Base-by-base conservation (phyloP, 2,888 invertebrate species). In the Melanotus villosus region DNA sequence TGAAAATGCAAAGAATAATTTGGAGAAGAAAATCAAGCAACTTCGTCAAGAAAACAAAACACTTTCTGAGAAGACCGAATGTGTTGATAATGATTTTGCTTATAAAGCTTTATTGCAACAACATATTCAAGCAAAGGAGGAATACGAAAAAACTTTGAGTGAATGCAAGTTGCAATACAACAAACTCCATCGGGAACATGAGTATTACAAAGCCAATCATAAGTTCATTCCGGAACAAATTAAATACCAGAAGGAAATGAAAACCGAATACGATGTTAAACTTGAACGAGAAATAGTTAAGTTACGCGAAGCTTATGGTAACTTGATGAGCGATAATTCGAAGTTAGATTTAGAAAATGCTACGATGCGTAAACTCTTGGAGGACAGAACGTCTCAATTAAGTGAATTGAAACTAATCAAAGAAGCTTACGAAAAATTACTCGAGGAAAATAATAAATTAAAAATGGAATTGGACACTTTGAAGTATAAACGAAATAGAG, bases 401-500 rank as follows among this genome's bases (percentile, higher is more conserved):
- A 60, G 65, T 12, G 76, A 78, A 45, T 62, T 77, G 9, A 65
- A 68, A 4, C 68, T 77, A 9, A 76, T 84, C 19, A 83, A 83
- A 73, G 84, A 85, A 70, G 82, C 82, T 0, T 84, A 84, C 65
- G 80, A 84, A 62, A 83, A 81, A 68, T 68, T 85, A 12, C 74
- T 84, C 14, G 84, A 85, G 73, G 84, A 84, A 67, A 84, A 84
- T 72, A 83, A 78, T 60, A 81, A 80, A 65, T 68, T 83, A 9
- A 78, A 78, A 74, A 80, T 80, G 1, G 84, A 85, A 71, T 73
- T 82, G 2, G 83, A 84, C 68, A 83, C 84, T 2, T 52, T 84
- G n/a, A 82, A 82, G 65, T 82, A 81, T 65, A 84, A 84, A 72
- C 75, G 82, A 65, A 72, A 74, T 4, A 78, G 81, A 58, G 85